Conservation (phyloP, 2,888 invertebrate genomes). For the Agriopis marginaria region DNA sequence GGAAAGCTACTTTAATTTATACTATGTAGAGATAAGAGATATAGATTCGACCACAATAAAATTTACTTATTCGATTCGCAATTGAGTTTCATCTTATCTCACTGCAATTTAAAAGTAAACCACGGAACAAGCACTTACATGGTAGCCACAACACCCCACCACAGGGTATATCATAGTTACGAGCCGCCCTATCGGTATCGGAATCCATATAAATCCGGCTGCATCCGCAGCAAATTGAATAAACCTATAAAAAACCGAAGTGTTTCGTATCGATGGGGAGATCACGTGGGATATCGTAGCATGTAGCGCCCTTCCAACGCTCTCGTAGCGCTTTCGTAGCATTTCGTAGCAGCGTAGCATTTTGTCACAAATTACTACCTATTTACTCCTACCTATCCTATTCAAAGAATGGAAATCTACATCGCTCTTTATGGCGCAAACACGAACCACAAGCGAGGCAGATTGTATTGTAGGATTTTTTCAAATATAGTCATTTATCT, state of each 20-base stretch:
- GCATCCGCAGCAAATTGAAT: slow-evolving; percentile 75
- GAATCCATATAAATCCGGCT: slow-evolving; percentile 56
- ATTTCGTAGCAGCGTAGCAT: background rate
- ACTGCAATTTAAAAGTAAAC: slow-evolving; percentile 9
- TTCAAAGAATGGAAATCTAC: too few species aligned
- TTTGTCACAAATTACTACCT: background rate
- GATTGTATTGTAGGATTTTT: too few species aligned
- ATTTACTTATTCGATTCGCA: background rate
- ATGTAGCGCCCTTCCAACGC: slow-evolving; percentile 16
- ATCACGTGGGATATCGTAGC: slow-evolving; percentile 20
- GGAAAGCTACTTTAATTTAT: too few species aligned
- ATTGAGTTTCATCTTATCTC: slow-evolving; percentile 11
- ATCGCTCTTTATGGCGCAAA: too few species aligned
- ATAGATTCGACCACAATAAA: background rate
- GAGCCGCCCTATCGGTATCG: slow-evolving; percentile 34
- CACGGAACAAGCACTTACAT: slow-evolving; percentile 6
- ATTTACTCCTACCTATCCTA: too few species aligned
- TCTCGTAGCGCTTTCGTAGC: slow-evolving; percentile 21
- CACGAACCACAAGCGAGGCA: too few species aligned
- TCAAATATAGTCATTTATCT: too few species aligned
- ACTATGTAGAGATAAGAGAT: too few species aligned
- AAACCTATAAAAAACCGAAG: slow-evolving; percentile 67
- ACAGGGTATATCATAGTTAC: slow-evolving; percentile 1
- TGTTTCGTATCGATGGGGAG: slow-evolving; percentile 46
- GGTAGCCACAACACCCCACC: slow-evolving; percentile 10